Conservation (phyloP, 1,140 invertebrate species). For the Drosophila ironensis region DNA sequence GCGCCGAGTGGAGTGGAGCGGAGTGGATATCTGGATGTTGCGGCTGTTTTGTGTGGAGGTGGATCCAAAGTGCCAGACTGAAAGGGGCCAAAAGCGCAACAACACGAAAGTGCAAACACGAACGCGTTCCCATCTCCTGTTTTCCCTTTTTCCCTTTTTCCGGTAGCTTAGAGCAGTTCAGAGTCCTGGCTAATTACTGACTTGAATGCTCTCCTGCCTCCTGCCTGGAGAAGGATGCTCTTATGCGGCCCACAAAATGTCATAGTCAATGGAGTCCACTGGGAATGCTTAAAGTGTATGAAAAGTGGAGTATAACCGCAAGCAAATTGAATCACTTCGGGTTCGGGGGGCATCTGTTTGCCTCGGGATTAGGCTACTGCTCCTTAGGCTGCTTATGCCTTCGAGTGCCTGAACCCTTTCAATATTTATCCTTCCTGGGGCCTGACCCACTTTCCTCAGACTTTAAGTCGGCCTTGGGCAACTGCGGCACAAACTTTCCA, state of each 20-base stretch:
- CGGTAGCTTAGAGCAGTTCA: constrained; percentile 6
- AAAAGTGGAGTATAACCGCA: no score
- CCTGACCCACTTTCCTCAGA: constrained; percentile 22
- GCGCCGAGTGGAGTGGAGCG: constrained; percentile 40
- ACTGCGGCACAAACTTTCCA: constrained; percentile 37
- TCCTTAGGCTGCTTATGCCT: neutral
- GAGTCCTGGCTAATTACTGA: constrained; percentile 34
- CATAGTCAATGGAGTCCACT: constrained; percentile 10
- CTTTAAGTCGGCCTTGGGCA: constrained; percentile 28
- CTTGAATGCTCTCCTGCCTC: constrained; percentile 26
- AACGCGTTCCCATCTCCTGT: no score
- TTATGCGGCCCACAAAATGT: constrained; percentile 15
- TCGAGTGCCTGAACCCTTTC: neutral
- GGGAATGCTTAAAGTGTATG: no score
- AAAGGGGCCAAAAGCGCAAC: constrained; percentile 46
- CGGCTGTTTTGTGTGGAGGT: neutral
- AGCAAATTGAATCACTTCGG: no score
- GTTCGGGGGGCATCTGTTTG: constrained; percentile 10
- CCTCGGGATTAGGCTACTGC: neutral
- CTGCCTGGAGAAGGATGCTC: constrained; percentile 7
- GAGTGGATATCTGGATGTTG: no score
- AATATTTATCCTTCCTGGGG: neutral
- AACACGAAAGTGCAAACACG: constrained; percentile 32
- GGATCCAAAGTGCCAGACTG: constrained; percentile 39
- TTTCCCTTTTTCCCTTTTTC: no score